These are phyloP conservation scores for Monochamus saltuarius DNA, from an alignment of 1,140 invertebrate genomes.

Conservation along the genomic window DNA sequence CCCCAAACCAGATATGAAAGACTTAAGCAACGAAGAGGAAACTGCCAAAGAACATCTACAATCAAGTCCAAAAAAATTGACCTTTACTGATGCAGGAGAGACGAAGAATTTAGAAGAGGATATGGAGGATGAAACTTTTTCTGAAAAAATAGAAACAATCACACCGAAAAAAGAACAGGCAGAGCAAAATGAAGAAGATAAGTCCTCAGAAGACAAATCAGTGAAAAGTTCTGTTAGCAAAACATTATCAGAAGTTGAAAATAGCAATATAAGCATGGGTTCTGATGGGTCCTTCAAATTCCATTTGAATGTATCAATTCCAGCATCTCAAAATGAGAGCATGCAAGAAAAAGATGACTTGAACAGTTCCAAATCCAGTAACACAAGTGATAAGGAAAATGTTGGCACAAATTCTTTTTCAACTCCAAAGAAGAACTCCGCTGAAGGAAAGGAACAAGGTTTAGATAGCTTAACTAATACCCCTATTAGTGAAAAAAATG, in stretches of 20 bases:
- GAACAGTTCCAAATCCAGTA: slow-evolving; percentile 17
- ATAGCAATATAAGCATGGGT: slow-evolving; percentile 10
- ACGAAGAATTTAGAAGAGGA: neutral
- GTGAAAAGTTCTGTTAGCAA: neutral
- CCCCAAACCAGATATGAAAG: neutral
- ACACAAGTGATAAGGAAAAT: slow-evolving; percentile 28
- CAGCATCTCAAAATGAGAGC: neutral
- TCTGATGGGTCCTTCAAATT: slow-evolving; percentile 24
- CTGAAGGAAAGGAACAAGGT: neutral
- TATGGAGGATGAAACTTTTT: neutral
- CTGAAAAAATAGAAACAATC: no score
- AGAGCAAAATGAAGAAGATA: neutral
- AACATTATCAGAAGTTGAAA: neutral
- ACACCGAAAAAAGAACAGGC: neutral
- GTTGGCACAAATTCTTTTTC: slow-evolving; percentile 10
- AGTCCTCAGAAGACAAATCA: neutral
- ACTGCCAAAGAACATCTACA: no score
- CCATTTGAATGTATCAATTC: slow-evolving; percentile 4
- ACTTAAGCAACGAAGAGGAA: neutral
- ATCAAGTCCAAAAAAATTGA: neutral
- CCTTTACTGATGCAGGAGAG: neutral
- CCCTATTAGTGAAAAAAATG: neutral
- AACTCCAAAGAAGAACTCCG: neutral
- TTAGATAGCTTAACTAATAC: no score
- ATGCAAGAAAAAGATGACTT: slow-evolving; percentile 4